Evolutionary conservation across 1,140 invertebrate genomes (phyloP), one percentile per base, ranked within the genome.

Genomic region (Nautilus pompilius): DNA sequence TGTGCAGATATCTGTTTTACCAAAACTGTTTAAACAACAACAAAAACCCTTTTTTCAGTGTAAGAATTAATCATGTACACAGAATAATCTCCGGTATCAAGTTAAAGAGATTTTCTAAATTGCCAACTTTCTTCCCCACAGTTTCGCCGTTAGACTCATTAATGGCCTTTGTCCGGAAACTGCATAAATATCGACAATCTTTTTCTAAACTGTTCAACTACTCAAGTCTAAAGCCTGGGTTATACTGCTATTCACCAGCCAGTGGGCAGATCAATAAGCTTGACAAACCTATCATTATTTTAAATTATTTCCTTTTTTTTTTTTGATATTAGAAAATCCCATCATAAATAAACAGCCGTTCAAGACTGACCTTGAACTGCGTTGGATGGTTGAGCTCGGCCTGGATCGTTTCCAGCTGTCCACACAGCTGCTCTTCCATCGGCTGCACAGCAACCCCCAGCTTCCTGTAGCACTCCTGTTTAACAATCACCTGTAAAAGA

Each of bases 321-420:
- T 0, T 28, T 41, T 26, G 28, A 49, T 6, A 17, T 15, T 33
- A 20, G 8, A 10, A 6, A 33, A 36, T 36, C 20, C 5, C 13
- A 58, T 28, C 32, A 22, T 36, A n/a, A 8, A 33, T 53, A 6
- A 22, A 56, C 51, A 58, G 46, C 13, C 22, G 33, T 1, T 22
- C 55, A 68, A 17, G 56, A 34, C 28, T 78, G 81, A 92, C 92
- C 83, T 95, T 95, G 71, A 93, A 95, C 74, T 96, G 91, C 55
- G 93, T 95, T 13, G 94, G 94, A 13, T 92, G 90, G 67, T 92
- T 91, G 2, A 98, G 87, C 75, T 95, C 90, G 0, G 89, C 87
- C 57, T 93, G 89, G 78, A 96, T 87, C 53, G 89, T 88, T 83
- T 96, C 93, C 13, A 97, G 85, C 71, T 91, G 89, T 20, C 90